Evolutionary conservation across 2,113 vertebrate genomes (phyloP).

Genomic region (Ceyx margarethae): DNA sequence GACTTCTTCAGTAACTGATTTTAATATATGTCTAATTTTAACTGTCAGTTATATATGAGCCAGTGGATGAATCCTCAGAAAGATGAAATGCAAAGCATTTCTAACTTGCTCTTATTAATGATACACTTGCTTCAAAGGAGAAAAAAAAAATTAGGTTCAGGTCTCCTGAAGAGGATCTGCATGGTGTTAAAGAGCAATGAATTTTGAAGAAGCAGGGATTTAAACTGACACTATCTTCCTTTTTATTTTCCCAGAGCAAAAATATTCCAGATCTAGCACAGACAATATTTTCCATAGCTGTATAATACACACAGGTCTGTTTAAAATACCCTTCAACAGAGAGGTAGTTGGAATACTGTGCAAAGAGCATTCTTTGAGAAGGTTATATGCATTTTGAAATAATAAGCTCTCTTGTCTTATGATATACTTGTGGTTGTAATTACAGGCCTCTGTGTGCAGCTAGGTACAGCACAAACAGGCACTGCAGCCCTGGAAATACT

Average conservation of each 20-base stretch:
- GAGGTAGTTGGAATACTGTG: background rate
- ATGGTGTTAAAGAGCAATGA: constrained; percentile 36
- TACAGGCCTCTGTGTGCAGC: background rate
- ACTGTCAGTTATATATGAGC: constrained; percentile 85
- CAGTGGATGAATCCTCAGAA: constrained; percentile 77
- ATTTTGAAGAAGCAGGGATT: constrained; percentile 55
- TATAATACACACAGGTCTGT: background rate
- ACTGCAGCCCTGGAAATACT: background rate
- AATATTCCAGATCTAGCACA: background rate
- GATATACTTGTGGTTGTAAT: background rate
- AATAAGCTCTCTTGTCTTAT: background rate
- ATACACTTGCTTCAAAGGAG: constrained; percentile 76
- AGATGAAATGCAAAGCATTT: constrained; percentile 84
- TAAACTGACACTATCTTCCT: constrained; percentile 30
- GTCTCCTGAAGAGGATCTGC: constrained; percentile 63
- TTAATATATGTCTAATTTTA: constrained; percentile 88
- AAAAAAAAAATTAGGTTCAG: constrained; percentile 39
- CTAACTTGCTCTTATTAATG: constrained; percentile 85
- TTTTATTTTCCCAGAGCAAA: constrained; percentile 1
- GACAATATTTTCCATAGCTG: background rate
- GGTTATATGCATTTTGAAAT: background rate
- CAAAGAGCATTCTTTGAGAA: background rate
- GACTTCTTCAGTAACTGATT: constrained; percentile 85
- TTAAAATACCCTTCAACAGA: background rate
- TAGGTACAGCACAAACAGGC: background rate